phyloP scores from a whole-genome alignment of 2,888 invertebrate species.

The Belgica antarctica region DNA sequence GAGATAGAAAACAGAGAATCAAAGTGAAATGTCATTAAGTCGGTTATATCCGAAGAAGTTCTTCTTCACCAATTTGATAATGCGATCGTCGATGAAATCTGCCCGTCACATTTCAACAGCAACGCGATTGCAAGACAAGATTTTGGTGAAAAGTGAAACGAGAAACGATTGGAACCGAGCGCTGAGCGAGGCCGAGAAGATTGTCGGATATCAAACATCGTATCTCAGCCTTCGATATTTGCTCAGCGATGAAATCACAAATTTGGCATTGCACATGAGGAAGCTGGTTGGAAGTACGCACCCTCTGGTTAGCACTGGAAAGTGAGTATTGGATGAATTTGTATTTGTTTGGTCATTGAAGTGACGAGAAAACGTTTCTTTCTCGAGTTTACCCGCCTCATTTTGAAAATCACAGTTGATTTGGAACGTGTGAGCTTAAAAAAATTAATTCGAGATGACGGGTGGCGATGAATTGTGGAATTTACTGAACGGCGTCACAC shows the following conservation, averaged over 20 bases:
- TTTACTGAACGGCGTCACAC: too few species aligned
- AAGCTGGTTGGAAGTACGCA: conserved; percentile 37
- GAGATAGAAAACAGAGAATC: not conserved
- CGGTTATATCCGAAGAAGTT: not conserved
- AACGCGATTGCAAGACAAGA: conserved; percentile 20
- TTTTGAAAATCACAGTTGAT: conserved; percentile 6
- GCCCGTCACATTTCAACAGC: conserved; percentile 3
- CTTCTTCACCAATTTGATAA: not conserved
- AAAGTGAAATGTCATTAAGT: conserved; percentile 30
- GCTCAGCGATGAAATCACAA: conserved; percentile 39
- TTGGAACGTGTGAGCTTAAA: conserved; percentile 19
- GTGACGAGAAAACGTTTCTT: not conserved
- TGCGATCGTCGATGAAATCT: not conserved
- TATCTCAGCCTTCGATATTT: conserved; percentile 35
- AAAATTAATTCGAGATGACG: not conserved
- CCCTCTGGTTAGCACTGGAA: conserved; percentile 31
- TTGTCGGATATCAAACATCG: conserved; percentile 39
- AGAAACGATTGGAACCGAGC: conserved; percentile 42
- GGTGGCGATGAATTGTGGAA: not conserved
- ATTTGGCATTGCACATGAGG: conserved; percentile 30
- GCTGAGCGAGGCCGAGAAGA: conserved; percentile 41
- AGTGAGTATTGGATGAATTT: conserved; percentile 10
- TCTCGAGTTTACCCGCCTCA: not conserved
- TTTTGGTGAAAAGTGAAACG: conserved; percentile 24
- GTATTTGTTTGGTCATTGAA: not conserved